A percentile compares a stretch with the other conserved stretches of the same genome.
Evolutionary conservation across 2,888 invertebrate genomes (phyloP).

Genomic region (Arge pagana): DNA sequence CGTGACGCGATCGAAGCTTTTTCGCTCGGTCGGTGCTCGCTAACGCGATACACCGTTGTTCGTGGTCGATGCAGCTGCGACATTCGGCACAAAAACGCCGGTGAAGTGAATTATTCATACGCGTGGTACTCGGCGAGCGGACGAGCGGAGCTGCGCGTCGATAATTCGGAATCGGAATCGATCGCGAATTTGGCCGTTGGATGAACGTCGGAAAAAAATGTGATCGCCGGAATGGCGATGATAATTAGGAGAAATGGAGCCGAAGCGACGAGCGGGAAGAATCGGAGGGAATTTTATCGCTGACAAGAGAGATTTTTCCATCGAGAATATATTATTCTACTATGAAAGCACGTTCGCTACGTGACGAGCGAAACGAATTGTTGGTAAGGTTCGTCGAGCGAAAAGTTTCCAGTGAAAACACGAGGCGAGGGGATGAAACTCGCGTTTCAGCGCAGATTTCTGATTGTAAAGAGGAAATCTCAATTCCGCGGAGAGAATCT

Average conservation of each 20-base stretch:
- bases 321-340: slow-evolving; percentile 41
- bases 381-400: slow-evolving; percentile 12
- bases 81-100: slow-evolving; percentile 25
- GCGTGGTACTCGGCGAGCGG: no score
- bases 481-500: not conserved
- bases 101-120: no score
- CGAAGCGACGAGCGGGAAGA: not conserved
- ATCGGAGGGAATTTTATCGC: slow-evolving; percentile 9
- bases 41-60: no score
- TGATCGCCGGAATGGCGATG: no score
- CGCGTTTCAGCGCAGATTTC: slow-evolving; percentile 1
- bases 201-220: no score
- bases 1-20: no score
- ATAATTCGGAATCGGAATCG: no score
- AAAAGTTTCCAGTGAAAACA: slow-evolving; percentile 17
- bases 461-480: slow-evolving; percentile 5
- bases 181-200: no score
- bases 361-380: slow-evolving; percentile 34
- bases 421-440: not conserved
- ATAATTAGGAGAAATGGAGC: not conserved
- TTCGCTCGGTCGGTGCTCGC: no score
- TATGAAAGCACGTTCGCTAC: slow-evolving; percentile 41
- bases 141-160: no score
- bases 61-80: no score
- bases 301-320: slow-evolving; percentile 38